These are phyloP conservation scores for Syndactyla subalaris DNA, from an alignment of 2,797 vertebrate genomes.

Conservation along the genomic window DNA sequence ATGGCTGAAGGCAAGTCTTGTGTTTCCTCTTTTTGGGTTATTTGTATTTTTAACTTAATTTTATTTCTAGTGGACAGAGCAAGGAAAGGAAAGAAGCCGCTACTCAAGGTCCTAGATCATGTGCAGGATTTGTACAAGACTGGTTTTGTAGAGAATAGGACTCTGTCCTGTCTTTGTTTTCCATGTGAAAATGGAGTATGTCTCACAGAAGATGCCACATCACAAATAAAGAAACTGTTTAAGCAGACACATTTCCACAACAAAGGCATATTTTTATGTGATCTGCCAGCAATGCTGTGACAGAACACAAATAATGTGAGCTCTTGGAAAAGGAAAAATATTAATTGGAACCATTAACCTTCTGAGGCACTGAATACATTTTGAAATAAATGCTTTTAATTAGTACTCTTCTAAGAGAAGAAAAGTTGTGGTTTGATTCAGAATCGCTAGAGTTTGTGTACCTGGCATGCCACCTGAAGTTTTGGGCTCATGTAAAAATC, in stretches of 20 bases:
- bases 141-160: background rate
- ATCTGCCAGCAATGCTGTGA: slow-evolving; percentile 4
- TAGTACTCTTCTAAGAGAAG: background rate
- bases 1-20: background rate
- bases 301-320: slow-evolving; percentile 4
- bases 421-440: background rate
- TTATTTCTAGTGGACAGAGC: background rate
- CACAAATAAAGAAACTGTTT: slow-evolving; percentile 28
- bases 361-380: slow-evolving; percentile 19
- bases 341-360: slow-evolving; percentile 4
- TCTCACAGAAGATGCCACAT: slow-evolving; percentile 25
- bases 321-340: background rate
- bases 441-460: background rate
- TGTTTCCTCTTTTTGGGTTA: background rate
- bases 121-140: background rate
- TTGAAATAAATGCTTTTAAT: slow-evolving; percentile 12
- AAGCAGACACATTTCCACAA: slow-evolving; percentile 31
- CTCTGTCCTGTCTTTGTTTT: background rate
- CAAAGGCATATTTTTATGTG: background rate
- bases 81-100: background rate
- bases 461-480: background rate
- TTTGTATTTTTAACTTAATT: background rate
- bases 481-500: background rate
- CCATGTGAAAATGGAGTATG: background rate
- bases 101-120: background rate